Evolutionary conservation across 2,888 invertebrate genomes (phyloP), one percentile per base, ranked within the genome.

Genomic region (Plutella xylostella): DNA sequence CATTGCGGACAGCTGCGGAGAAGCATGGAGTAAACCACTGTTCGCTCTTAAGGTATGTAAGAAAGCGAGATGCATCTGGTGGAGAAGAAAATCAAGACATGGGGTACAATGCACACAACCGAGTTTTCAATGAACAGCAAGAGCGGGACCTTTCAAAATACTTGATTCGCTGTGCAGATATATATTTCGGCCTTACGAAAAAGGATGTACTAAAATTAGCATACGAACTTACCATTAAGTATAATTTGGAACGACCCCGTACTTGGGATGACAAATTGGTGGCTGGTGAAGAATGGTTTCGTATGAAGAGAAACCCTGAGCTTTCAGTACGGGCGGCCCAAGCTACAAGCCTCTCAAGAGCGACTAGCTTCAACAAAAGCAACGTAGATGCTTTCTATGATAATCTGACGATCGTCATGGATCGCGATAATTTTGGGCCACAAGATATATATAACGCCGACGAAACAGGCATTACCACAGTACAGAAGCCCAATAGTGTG

Each of bases 341-440:
- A 25, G 25, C 25, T 9, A 25, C 5, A 25, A 25, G 25, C 25
- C 9, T 25, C 5, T 7, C 25, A 5, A 25, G 25, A 25, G 25
- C 25, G 6, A 25, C 25, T 9, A 54, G 50, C 40, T 56, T 55
- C 43, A 57, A 56, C 43, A 47, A 34, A 35, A 51, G n/a, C 3
- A 57, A 57, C 33, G 56, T 57, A 4, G 44, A 51, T 33, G 35
- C 33, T 15, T 57, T 58, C 34, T 58, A 47, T 43, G 51, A 55
- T 34, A 55, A 58, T 48, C 43, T 56, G 28, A 5, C 18, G n/a
- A 49, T 1, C 25, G 52, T 57, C 28, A 48, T 53, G 51, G 52
- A 55, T 20, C 42, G 52, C 1, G 12, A 55, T 43, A 43, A 49
- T 2, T 58, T 51, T 43, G 51, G 54, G 34, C 49, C 52, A 3